Evolutionary conservation across 2,797 vertebrate genomes (phyloP).

Genomic region (Acrocephalus scirpaceus): DNA sequence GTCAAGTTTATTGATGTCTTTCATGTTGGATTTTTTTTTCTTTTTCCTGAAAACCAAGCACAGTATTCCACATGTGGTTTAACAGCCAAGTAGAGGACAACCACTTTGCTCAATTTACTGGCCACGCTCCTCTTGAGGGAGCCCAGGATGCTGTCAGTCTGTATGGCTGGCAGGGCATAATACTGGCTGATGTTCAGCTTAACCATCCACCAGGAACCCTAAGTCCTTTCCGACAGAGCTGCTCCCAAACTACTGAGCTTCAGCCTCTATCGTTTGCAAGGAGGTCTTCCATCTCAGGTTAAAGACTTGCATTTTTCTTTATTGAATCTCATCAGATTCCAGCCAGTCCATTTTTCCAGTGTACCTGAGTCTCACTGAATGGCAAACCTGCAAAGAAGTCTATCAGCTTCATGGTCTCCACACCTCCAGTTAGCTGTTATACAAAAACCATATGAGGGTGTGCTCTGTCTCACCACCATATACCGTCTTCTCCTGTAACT

Average conservation of each 20-base stretch:
- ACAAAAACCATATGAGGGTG: neutral
- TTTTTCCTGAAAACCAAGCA: neutral
- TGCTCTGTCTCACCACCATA: neutral
- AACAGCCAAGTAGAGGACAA: neutral
- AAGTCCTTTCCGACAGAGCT: neutral
- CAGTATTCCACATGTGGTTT: neutral
- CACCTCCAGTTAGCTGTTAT: neutral
- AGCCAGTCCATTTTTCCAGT: neutral
- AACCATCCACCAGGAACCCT: neutral
- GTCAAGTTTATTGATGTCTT: neutral
- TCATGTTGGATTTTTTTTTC: neutral
- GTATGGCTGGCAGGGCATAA: neutral
- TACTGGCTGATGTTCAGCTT: neutral
- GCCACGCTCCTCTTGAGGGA: neutral
- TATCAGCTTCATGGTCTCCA: neutral
- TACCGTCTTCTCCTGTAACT: neutral
- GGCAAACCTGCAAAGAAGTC: neutral
- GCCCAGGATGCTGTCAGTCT: neutral
- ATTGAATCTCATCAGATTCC: neutral
- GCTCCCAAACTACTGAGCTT: neutral
- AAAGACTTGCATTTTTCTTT: neutral
- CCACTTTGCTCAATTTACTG: neutral
- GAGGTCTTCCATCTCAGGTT: neutral
- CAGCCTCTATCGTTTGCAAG: accelerated
- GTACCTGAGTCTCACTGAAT: accelerated